Evolutionary conservation across 2,888 invertebrate species (phyloP).

Genomic region (Tupiocoris notatus): DNA sequence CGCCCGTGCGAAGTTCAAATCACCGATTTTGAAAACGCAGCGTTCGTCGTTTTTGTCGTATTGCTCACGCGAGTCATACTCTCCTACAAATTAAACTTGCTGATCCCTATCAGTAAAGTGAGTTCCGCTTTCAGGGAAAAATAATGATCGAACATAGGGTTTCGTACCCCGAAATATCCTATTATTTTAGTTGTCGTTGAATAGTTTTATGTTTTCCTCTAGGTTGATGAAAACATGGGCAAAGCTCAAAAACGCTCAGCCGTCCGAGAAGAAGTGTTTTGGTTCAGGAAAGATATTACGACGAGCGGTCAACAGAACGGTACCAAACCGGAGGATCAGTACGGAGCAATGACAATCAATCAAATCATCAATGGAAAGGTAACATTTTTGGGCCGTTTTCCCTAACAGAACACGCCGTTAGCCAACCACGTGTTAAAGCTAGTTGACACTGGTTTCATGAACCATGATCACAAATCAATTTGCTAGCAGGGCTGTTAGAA

Average conservation of each 20-base stretch:
- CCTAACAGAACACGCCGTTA: too few relatives aligned
- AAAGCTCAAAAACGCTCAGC: conserved; percentile 91
- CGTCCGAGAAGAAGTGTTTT: conserved; percentile 78
- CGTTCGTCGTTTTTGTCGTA: conserved; percentile 96
- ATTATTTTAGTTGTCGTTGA: neutral
- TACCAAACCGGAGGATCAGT: conserved; percentile 43
- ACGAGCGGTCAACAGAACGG: conserved; percentile 55
- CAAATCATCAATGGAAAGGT: conserved; percentile 97
- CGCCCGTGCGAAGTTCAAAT: conserved; percentile 97
- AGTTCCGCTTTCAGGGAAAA: too few relatives aligned
- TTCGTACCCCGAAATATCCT: neutral
- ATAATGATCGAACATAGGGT: too few relatives aligned
- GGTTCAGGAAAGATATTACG: conserved; percentile 86
- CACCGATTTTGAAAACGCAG: conserved; percentile 99
- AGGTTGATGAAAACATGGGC: conserved; percentile 95
- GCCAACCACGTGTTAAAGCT: too few relatives aligned
- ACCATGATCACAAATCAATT: too few relatives aligned
- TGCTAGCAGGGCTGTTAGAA: too few relatives aligned
- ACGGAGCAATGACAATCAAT: conserved; percentile 78
- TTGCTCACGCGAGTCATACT: conserved; percentile 94
- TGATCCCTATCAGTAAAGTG: conserved; percentile 96
- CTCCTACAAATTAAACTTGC: conserved; percentile 91
- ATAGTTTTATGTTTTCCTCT: conserved; percentile 9
- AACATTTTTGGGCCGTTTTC: too few relatives aligned
- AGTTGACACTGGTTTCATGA: too few relatives aligned